These are phyloP conservation scores for Erebia epiphron DNA, from an alignment of 2,888 invertebrate genomes.

Conservation along the genomic window DNA sequence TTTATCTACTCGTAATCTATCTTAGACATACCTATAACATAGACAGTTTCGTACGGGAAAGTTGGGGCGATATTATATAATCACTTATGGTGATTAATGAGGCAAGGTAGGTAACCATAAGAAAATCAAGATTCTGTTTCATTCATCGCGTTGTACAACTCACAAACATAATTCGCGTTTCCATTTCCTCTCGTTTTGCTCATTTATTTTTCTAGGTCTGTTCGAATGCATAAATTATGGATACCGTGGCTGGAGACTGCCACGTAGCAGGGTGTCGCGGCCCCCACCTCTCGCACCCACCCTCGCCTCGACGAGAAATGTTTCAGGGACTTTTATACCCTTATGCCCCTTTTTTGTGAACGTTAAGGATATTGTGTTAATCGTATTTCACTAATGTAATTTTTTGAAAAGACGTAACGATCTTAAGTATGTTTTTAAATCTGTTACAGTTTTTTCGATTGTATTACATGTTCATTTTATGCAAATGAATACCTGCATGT, in stretches of 20 bases:
- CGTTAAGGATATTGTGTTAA: constrained; percentile 81
- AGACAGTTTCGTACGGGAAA: too few relatives aligned
- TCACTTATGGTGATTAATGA: not conserved
- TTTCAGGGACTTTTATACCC: constrained; percentile 76
- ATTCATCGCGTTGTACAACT: not conserved
- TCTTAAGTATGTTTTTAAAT: too few relatives aligned
- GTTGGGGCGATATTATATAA: not conserved
- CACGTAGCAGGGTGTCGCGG: constrained; percentile 55
- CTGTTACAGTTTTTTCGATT: too few relatives aligned
- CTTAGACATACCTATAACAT: too few relatives aligned
- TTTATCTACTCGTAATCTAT: too few relatives aligned
- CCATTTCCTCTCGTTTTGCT: constrained; percentile 63
- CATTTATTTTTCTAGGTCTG: constrained; percentile 79
- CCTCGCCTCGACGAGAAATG: constrained; percentile 67
- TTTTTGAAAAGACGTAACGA: not conserved
- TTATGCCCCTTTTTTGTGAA: constrained; percentile 74
- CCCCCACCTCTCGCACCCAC: constrained; percentile 31
- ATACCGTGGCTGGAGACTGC: constrained; percentile 68
- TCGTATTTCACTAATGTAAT: constrained; percentile 6
- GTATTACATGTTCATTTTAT: too few relatives aligned
- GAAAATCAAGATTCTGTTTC: not conserved
- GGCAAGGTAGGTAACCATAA: not conserved
- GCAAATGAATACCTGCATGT: too few relatives aligned
- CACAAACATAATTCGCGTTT: constrained; percentile 50
- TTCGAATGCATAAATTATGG: constrained; percentile 79